Percentiles rank a stretch among this genome's conserved stretches.
Conservation (phyloP, 1,140 invertebrate species). For the Drosophila lini region DNA sequence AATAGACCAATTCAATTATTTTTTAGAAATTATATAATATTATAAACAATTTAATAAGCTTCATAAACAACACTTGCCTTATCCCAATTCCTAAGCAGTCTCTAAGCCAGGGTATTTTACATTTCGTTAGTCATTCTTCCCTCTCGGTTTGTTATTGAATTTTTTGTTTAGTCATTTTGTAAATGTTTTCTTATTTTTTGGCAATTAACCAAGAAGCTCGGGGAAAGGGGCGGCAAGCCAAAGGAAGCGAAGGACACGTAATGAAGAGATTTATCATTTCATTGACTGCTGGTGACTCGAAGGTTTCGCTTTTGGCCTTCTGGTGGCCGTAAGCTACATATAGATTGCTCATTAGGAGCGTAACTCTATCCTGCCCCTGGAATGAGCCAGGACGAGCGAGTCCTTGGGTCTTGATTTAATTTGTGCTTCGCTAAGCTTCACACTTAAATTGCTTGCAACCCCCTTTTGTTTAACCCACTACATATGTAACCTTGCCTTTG, state of each 20-base stretch:
- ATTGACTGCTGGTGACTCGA: slow-evolving; percentile 49
- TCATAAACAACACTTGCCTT: not conserved
- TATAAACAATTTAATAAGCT: too few relatives aligned
- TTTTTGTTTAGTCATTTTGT: slow-evolving; percentile 66
- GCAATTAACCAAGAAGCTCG: slow-evolving; percentile 53
- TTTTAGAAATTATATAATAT: too few relatives aligned
- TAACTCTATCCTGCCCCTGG: slow-evolving; percentile 22
- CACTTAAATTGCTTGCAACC: slow-evolving; percentile 42
- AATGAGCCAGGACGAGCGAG: slow-evolving; percentile 32
- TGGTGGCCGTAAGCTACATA: slow-evolving; percentile 21
- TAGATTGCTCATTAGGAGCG: slow-evolving; percentile 62
- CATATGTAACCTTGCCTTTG: slow-evolving; percentile 48
- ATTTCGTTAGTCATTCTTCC: not conserved
- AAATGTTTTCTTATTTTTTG: slow-evolving; percentile 42
- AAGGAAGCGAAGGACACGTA: slow-evolving; percentile 33
- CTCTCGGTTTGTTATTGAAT: slow-evolving; percentile 46
- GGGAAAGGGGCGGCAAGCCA: slow-evolving; percentile 9
- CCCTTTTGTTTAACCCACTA: slow-evolving; percentile 49
- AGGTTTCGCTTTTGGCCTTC: slow-evolving; percentile 29
- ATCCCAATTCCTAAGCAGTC: not conserved
- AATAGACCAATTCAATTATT: not conserved
- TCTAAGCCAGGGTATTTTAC: slow-evolving; percentile 12
- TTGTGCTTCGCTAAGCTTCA: slow-evolving; percentile 60
- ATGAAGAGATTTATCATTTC: slow-evolving; percentile 54
- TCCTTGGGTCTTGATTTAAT: slow-evolving; percentile 65